Evolutionary conservation across 2,797 vertebrate genomes (phyloP), one percentile per base, ranked within the genome.

Genomic region (Gymnothorax javanicus): DNA sequence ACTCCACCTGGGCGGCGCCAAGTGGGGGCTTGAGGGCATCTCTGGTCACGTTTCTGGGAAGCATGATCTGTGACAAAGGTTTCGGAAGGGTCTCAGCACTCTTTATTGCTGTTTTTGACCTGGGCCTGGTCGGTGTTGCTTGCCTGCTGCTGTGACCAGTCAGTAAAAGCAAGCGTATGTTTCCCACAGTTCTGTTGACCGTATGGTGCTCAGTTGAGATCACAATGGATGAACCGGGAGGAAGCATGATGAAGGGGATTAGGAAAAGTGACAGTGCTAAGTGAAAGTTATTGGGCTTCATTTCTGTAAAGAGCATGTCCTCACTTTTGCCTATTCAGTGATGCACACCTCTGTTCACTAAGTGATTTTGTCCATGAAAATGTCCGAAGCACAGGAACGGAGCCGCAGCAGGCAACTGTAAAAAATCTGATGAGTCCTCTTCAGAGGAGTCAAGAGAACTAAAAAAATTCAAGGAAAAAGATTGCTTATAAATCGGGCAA

Each of bases 51-150:
- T 91, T 96, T 90, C 94, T 96, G 23, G 94, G 95, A 88, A 96
- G 91, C 91, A 97, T 96, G 88, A 95, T 96, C 92, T 97, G 96
- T 11, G 97, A 96, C 90, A 96, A 95, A 83, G 96, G 95, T 90
- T 93, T 94, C 0, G 94, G 95, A 0, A 95, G 95, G 23, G 93
- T 91, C 87, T 96, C 95, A 0, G 92, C 94, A 90, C 90, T 87
- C 75, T 85, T 0, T 0, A 75, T 52, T 58, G 64, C 64, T 64
- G 87, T 91, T 81, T 93, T 94, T 58, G 93, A 89, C 57, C 94
- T 92, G 27, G 88, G 84, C 1, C 92, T 83, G 12, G 25, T 89
- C 84, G 89, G 93, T 3, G 89, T 91, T 82, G 71, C 90, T 7
- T 58, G 91, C 7, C 71, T 89, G 69, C 90, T 91, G 90, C 93